phyloP scores from a whole-genome alignment of 2,888 invertebrate genomes.

The Thecocarcelia acutangulata region DNA sequence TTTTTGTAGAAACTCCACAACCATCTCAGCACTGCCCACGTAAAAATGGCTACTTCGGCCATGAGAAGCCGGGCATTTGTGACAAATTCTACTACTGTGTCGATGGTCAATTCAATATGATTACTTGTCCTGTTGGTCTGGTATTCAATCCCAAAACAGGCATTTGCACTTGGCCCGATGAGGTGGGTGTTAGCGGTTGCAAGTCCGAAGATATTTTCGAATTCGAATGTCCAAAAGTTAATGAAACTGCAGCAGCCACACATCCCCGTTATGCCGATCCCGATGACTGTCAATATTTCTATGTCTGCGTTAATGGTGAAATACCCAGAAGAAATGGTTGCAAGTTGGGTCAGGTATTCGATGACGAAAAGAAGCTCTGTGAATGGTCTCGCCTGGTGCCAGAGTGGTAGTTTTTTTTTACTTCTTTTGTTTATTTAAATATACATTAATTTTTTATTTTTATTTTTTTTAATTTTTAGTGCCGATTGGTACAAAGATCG shows the following conservation, averaged over 20 bases:
- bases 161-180: constrained; percentile 96
- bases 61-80: constrained; percentile 89
- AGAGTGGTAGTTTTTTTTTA: constrained; percentile 87
- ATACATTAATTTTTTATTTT: background rate
- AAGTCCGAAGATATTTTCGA: constrained; percentile 91
- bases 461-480: constrained; percentile 82
- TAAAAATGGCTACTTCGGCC: constrained; percentile 93
- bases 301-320: constrained; percentile 94
- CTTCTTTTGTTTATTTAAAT: background rate
- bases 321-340: constrained; percentile 93
- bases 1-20: constrained; percentile 87
- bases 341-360: constrained; percentile 93
- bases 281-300: constrained; percentile 95
- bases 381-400: constrained; percentile 94
- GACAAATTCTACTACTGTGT: constrained; percentile 95
- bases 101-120: constrained; percentile 94
- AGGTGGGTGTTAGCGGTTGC: constrained; percentile 93
- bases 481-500: constrained; percentile 94
- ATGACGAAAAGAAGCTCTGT: constrained; percentile 89
- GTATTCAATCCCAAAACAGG: constrained; percentile 94
- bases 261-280: constrained; percentile 94
- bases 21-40: constrained; percentile 89
- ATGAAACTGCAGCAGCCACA: constrained; percentile 86
- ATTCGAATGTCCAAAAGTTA: constrained; percentile 91
- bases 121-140: constrained; percentile 92